phyloP scores from a whole-genome alignment of 2,113 vertebrate genomes.

The Himantopus leucocephalus region DNA sequence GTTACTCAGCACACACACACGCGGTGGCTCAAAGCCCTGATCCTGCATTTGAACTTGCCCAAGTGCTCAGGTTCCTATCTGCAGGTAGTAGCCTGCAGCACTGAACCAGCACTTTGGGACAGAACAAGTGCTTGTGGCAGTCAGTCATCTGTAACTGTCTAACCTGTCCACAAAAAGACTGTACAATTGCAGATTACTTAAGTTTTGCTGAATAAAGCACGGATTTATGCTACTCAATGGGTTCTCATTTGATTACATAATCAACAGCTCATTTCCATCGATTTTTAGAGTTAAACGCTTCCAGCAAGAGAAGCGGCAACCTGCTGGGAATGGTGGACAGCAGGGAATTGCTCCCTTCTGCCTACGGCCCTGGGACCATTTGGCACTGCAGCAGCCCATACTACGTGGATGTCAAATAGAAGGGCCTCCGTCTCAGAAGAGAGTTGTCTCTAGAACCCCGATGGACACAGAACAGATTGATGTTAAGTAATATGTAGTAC shows the following conservation, averaged over 20 bases:
- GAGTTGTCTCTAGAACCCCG: neutral
- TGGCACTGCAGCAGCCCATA: neutral
- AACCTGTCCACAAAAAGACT: neutral
- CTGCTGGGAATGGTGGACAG: neutral
- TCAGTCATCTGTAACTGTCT: neutral
- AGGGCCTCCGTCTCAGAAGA: neutral
- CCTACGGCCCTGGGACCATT: neutral
- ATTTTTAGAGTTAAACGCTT: neutral
- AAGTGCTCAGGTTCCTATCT: neutral
- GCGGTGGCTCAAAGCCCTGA: neutral
- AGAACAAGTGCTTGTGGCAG: neutral
- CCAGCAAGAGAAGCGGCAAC: neutral
- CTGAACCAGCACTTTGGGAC: neutral
- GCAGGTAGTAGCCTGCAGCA: neutral
- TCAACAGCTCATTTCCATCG: neutral
- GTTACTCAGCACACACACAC: accelerated
- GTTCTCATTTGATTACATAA: neutral
- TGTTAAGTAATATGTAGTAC: neutral
- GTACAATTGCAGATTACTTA: neutral
- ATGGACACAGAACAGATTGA: neutral
- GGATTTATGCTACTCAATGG: neutral
- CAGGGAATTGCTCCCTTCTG: neutral
- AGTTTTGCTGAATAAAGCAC: neutral
- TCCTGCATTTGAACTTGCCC: neutral
- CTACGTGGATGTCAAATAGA: neutral